Base-by-base conservation (phyloP, 2,797 vertebrate species). In the Gambusia yucatana region DNA sequence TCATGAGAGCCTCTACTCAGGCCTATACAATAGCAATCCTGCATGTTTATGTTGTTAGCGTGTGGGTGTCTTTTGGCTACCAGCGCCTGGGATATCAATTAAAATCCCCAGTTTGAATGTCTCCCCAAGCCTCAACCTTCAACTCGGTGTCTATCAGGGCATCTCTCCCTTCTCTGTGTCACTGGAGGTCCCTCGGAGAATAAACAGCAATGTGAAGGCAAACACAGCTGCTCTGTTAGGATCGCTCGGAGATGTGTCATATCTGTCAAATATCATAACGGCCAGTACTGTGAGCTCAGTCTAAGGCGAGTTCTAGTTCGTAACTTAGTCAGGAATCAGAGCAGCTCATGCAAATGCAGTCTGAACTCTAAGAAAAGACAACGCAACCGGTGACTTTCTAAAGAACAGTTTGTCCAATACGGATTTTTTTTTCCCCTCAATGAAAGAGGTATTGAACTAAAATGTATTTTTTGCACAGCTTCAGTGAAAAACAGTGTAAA, bases 51-150 rank as follows among this genome's bases (percentile, higher is more conserved):
- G 96, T 97, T 97, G 96, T 96, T 96, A 96, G 94, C 95, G 95
- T 96, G 95, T 94, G 95, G 96, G 97, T 97, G 97, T 98, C 97
- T 97, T 97, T 97, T 96, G 95, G 95, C 96, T 94, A 94, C 95
- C 95, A 96, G 96, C 92, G 97, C 96, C 98, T 99, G 97, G 97
- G 96, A 97, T 98, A 98, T 98, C 97, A 98, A 98, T 99, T 98
- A 98, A 97, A 96, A 94, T 92, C 94, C 93, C 91, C 95, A 95
- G 89, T 91, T 88, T 14, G 79, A 82, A 88, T 84, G 87, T 91
- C 91, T 93, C 89, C 87, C 91, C 79, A 67, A 90, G 84, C 81
- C 87, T 72, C 93, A 87, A 89, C 90, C 89, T 89, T 85, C 85
- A 85, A 87, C 83, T 87, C 46, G 1, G 77, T 87, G 93, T 91